Base-by-base conservation (phyloP, 2,113 vertebrate species). In the Nycticorax nycticorax region DNA sequence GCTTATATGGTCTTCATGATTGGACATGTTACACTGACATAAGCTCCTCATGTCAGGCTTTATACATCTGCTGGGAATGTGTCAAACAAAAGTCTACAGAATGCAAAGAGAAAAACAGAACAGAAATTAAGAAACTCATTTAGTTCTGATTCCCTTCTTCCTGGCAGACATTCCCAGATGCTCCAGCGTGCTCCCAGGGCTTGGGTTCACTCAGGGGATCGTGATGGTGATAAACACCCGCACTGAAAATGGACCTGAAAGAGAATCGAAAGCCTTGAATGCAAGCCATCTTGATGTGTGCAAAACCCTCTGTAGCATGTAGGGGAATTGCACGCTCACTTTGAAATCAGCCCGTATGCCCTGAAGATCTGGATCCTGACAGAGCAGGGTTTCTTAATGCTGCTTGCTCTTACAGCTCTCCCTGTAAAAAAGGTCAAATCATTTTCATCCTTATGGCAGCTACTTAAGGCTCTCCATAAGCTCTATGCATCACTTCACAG, bases 271-370 rank as follows among this genome's bases (percentile, higher is more conserved):
- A 83, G 50, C 50, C 43, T 43, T 83, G 53, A n/a, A 53, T 22
- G 17, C 8, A 37, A 59, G 33, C 37, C 43, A 26, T 43, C 63
- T 28, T 43, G n/a, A 13, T 41, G 22, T 30, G 32, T 59, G 28
- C 37, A 53, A 48, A 86, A 21, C 5, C 16, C 17, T 84, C 14
- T 74, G 37, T 17, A 59, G 59, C 21, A 6, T 4, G 32, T 27
- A 71, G 23, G n/a, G 20, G 12, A 88, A 55, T 45, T 33, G 17
- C 35, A 57, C 0, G 0, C 19, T 72, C 9, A 15, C 12, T 47
- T 33, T 1, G 2, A 83, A 80, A 45, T 66, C 55, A 41, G 37
- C 27, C 19, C 3, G 1, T 53, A 23, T 17, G 9, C 6, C 24
- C 39, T 37, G 35, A 83, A 45, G 24, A 90, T 43, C 23, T 4